Evolutionary conservation across 2,888 invertebrate genomes (phyloP).

Genomic region (Buathra laborator): DNA sequence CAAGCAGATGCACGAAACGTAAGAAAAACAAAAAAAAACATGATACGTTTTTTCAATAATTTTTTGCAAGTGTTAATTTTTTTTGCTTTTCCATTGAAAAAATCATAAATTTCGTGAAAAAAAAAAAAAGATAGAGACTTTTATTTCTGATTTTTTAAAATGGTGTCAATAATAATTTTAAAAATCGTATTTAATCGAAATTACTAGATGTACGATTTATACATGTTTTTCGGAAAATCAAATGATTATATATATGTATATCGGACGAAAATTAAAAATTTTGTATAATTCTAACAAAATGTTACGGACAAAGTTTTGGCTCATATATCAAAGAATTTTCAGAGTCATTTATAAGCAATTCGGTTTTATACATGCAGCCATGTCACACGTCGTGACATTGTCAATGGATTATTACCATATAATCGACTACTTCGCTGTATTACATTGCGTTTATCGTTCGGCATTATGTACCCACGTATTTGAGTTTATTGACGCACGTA

Average conservation of each 20-base stretch:
- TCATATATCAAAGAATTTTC: constrained; percentile 15
- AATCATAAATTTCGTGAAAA: no score
- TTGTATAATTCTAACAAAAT: no score
- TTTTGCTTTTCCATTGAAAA: not conserved
- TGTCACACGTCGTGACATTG: constrained; percentile 40
- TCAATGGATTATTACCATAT: constrained; percentile 18
- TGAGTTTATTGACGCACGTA: no score
- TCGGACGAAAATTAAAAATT: no score
- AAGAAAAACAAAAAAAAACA: constrained; percentile 65
- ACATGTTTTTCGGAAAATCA: no score
- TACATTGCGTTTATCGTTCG: constrained; percentile 7
- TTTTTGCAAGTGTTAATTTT: not conserved
- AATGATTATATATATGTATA: no score
- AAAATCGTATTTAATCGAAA: no score
- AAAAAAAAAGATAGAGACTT: no score
- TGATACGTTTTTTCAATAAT: not conserved
- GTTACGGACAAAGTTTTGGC: not conserved
- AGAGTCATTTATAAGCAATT: constrained; percentile 11
- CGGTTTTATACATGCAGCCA: constrained; percentile 23
- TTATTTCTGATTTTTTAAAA: no score
- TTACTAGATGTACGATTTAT: no score
- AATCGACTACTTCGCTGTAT: constrained; percentile 44
- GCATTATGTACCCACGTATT: no score
- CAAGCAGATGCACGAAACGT: constrained; percentile 91
- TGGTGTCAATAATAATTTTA: no score